Conservation (phyloP, 2,888 invertebrate species). For the Dusona sp. region DNA sequence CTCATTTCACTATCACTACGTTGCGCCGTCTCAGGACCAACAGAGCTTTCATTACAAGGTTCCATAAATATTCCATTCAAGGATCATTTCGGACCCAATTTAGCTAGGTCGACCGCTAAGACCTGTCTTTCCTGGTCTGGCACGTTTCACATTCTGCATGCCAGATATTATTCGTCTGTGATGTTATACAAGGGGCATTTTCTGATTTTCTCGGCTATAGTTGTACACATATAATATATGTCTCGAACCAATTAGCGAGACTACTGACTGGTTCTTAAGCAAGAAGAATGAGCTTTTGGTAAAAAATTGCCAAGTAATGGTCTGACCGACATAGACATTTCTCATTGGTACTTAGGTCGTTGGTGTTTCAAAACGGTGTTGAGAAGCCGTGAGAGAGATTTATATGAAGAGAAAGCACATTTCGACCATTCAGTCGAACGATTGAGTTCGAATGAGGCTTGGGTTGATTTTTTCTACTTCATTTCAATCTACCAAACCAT, state of each 20-base stretch:
- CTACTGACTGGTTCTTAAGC: slow-evolving; percentile 65
- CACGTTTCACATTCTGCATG: slow-evolving; percentile 54
- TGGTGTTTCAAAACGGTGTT: slow-evolving; percentile 35
- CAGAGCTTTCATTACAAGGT: slow-evolving; percentile 18
- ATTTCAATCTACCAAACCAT: slow-evolving; percentile 22
- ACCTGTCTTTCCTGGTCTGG: slow-evolving; percentile 34
- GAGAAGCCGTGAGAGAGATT: slow-evolving; percentile 35
- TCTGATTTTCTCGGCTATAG: neutral
- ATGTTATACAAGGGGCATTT: slow-evolving; percentile 31
- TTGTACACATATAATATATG: neutral
- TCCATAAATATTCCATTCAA: slow-evolving; percentile 61
- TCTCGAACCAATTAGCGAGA: slow-evolving; percentile 74
- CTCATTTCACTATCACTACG: slow-evolving; percentile 9
- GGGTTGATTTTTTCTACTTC: slow-evolving; percentile 32
- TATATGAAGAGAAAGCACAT: slow-evolving; percentile 41
- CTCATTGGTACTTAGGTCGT: slow-evolving; percentile 48
- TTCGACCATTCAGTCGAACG: slow-evolving; percentile 51
- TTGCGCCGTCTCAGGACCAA: slow-evolving; percentile 21
- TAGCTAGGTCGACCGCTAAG: slow-evolving; percentile 35
- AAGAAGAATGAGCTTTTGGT: slow-evolving; percentile 74
- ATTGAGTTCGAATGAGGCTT: slow-evolving; percentile 48
- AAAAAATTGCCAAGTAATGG: slow-evolving; percentile 74
- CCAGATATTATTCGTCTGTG: slow-evolving; percentile 27
- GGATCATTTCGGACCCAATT: slow-evolving; percentile 58
- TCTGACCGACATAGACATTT: slow-evolving; percentile 64